Evolutionary conservation across 2,888 invertebrate genomes (phyloP).

Genomic region (Ichneumoninae sp.): DNA sequence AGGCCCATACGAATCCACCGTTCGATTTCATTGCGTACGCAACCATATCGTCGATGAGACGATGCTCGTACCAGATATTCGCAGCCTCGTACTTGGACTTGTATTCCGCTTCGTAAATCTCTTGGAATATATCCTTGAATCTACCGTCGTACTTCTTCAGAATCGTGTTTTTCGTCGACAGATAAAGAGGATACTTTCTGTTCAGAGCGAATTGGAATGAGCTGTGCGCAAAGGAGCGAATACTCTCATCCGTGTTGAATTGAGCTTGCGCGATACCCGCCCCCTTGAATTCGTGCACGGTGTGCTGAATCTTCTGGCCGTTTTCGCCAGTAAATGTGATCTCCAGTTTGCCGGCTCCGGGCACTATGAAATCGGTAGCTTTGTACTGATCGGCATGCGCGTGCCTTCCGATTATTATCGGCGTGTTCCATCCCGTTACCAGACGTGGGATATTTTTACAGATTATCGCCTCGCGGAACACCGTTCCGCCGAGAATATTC

Average conservation of each 20-base stretch:
- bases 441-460: constrained; percentile 97
- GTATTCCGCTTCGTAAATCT: constrained; percentile 96
- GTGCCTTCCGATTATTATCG: constrained; percentile 99
- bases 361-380: constrained; percentile 98
- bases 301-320: constrained; percentile 88
- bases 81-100: constrained; percentile 93
- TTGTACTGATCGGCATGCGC: constrained; percentile 99
- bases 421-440: constrained; percentile 97
- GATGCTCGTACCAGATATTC: constrained; percentile 98
- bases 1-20: constrained; percentile 99
- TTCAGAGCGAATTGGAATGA: constrained; percentile 96
- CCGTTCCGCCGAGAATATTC: constrained; percentile 93
- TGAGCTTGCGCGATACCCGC: constrained; percentile 97
- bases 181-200: constrained; percentile 94
- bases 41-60: constrained; percentile 99
- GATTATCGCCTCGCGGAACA: constrained; percentile 94
- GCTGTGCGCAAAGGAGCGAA: constrained; percentile 96
- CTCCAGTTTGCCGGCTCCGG: constrained; percentile 94
- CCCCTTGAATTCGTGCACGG: constrained; percentile 94
- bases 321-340: constrained; percentile 91
- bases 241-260: constrained; percentile 98
- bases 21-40: constrained; percentile 99
- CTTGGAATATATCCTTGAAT: constrained; percentile 98
- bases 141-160: constrained; percentile 98
- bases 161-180: constrained; percentile 99